Conservation (phyloP, 2,113 vertebrate species). For the Nerophis ophidion region DNA sequence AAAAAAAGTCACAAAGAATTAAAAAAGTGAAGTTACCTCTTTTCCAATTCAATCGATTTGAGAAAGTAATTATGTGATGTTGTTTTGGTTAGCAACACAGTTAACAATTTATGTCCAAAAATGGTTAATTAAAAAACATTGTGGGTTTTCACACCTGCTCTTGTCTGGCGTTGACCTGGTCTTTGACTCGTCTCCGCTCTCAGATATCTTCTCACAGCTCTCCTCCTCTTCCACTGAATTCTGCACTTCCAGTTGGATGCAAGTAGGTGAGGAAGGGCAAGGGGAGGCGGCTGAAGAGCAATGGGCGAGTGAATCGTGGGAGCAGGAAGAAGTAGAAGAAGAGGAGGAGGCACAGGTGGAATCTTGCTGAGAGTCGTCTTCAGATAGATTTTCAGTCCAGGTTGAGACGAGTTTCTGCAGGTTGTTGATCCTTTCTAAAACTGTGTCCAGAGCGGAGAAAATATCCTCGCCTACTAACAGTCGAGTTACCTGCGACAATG, state of each 20-base stretch:
- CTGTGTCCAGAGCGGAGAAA: constrained; percentile 77
- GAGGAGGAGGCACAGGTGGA: constrained; percentile 62
- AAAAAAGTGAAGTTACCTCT: too few species aligned
- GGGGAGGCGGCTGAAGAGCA: constrained; percentile 40
- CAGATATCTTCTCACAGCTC: constrained; percentile 29
- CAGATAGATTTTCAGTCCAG: constrained; percentile 76
- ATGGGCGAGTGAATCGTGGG: constrained; percentile 54
- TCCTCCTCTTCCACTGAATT: constrained; percentile 32
- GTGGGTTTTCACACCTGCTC: constrained; percentile 63
- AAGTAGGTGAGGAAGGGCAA: constrained; percentile 62
- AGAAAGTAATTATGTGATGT: too few species aligned
- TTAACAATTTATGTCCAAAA: too few species aligned
- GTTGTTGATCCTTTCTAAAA: constrained; percentile 76
- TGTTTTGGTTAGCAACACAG: too few species aligned
- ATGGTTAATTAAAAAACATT: background rate
- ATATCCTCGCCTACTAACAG: constrained; percentile 67
- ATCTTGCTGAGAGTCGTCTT: constrained; percentile 69
- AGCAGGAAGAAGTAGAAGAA: constrained; percentile 55
- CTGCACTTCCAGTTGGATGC: constrained; percentile 69
- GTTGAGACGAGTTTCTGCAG: constrained; percentile 76
- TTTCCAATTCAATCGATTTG: too few species aligned
- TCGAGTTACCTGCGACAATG: constrained; percentile 22
- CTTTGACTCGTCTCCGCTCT: constrained; percentile 32
- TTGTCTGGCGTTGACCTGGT: constrained; percentile 24
- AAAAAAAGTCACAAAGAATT: background rate